Base-by-base conservation (phyloP, 2,888 invertebrate species). In the Eumacrocentrus americanus region DNA sequence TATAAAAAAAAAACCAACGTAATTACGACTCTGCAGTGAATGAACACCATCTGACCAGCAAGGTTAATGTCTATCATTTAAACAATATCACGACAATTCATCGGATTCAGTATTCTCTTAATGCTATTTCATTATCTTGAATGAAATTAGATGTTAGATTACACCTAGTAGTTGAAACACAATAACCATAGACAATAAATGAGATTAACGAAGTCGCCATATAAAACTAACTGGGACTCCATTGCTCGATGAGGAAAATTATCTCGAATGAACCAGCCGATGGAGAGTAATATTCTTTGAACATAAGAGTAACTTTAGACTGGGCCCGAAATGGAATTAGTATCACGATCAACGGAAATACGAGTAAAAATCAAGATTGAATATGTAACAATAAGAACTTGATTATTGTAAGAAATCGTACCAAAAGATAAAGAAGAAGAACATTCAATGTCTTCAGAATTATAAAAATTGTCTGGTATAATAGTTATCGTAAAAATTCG, bases 361-460 rank as follows among this genome's bases (percentile, higher is more conserved):
- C 40, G 16, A 54, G 25, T 50, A 61, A 20, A 61, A 58, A 58
- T 47, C 40, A 60, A 58, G 57, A 51, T 29, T 62, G 53, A 14
- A 40, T 60, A 58, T 52, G 11, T 42, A 60, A 58, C 62, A 62
- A 62, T 60, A 61, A 42, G 59, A 63, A 65, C 62, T 44, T 61
- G 59, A 62, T 60, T 35, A 50, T 65, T 47, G 42, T 62, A 63
- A 53, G 48, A 65, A 61, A 61, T 37, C 40, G 29, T 47, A 55
- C 47, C 3, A 42, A 11, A 44, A 18, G n/a, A n/a, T 20, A 44
- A 20, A 22, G n/a, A 22, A 16, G 44, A 22, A 22, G 22, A 44
- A 44, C 44, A 44, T n/a, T 44, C 34, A 44, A 44, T 51, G 14
- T 58, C 51, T 58, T 35, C n/a, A 22, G 23, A 14, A 25, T 16